Evolutionary conservation across 2,888 invertebrate species (phyloP).

Genomic region (Caenorhabditis wallacei): DNA sequence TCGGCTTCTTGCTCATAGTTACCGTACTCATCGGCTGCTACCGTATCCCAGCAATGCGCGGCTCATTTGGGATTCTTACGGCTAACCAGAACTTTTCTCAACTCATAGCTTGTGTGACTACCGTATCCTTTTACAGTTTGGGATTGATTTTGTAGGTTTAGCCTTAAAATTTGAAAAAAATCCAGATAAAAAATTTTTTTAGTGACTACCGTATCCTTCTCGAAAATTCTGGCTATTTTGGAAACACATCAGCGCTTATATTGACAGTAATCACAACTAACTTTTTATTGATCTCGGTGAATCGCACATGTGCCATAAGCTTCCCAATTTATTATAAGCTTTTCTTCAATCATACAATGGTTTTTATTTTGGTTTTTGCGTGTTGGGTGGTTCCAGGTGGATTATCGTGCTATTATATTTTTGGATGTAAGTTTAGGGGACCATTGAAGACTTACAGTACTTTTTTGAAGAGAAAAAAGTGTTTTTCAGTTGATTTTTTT

Average conservation of each 20-base stretch:
- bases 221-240: conserved; percentile 12
- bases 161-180: not conserved
- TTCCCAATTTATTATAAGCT: conserved; percentile 28
- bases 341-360: conserved; percentile 20
- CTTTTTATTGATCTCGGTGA: conserved; percentile 16
- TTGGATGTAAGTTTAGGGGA: conserved; percentile 18
- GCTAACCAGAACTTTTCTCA: conserved; percentile 39
- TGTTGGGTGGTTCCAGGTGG: conserved; percentile 7
- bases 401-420: conserved; percentile 14
- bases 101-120: not conserved
- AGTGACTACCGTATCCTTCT: conserved; percentile 10
- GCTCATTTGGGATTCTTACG: conserved; percentile 25
- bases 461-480: no score
- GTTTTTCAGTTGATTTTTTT: no score
- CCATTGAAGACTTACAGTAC: no score
- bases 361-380: not conserved
- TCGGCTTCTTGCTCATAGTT: conserved; percentile 21
- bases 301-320: conserved; percentile 30
- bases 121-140: conserved; percentile 10
- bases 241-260: conserved; percentile 19
- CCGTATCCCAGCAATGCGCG: conserved; percentile 31
- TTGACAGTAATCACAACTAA: conserved; percentile 19
- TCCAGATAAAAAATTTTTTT: not conserved
- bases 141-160: conserved; percentile 21
- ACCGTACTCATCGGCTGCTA: conserved; percentile 34